phyloP scores from a whole-genome alignment of 2,113 vertebrate genomes.

The Urocynchramus pylzowi region DNA sequence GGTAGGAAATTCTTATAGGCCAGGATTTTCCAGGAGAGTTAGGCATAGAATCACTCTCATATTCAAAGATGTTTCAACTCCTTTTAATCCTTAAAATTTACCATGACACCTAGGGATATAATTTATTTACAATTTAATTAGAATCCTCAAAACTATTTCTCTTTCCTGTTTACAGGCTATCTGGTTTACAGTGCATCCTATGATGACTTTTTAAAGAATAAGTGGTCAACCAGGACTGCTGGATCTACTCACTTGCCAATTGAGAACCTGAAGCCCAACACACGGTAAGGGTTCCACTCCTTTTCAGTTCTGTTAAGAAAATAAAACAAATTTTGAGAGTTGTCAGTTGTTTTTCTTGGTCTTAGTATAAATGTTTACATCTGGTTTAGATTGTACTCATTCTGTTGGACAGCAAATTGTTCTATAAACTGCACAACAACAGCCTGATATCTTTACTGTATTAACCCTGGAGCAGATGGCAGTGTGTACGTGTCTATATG shows the following conservation, averaged over 20 bases:
- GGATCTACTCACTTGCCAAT: conserved; percentile 86
- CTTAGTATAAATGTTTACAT: neutral
- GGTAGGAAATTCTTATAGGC: neutral
- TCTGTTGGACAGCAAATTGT: neutral
- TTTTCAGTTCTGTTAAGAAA: neutral
- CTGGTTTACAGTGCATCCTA: conserved; percentile 95
- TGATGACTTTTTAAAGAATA: conserved; percentile 92
- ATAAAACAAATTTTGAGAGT: neutral
- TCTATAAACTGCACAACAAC: neutral
- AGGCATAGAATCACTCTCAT: neutral
- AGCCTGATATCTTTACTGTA: neutral
- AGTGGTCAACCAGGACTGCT: conserved; percentile 85
- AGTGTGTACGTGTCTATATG: neutral
- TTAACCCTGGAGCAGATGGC: neutral
- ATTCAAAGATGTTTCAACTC: neutral
- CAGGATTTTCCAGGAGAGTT: neutral
- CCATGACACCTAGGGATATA: accelerated
- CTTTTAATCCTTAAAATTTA: neutral
- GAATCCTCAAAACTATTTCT: neutral
- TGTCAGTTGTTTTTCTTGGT: neutral
- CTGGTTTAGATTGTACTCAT: neutral
- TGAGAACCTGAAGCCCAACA: conserved; percentile 97
- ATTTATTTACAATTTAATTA: neutral
- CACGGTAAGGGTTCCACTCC: conserved; percentile 75
- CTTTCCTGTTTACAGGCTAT: conserved; percentile 77